Evolutionary conservation across 2,113 vertebrate genomes (phyloP), one percentile per base, ranked within the genome.

Genomic region (Tonatia bakeri): DNA sequence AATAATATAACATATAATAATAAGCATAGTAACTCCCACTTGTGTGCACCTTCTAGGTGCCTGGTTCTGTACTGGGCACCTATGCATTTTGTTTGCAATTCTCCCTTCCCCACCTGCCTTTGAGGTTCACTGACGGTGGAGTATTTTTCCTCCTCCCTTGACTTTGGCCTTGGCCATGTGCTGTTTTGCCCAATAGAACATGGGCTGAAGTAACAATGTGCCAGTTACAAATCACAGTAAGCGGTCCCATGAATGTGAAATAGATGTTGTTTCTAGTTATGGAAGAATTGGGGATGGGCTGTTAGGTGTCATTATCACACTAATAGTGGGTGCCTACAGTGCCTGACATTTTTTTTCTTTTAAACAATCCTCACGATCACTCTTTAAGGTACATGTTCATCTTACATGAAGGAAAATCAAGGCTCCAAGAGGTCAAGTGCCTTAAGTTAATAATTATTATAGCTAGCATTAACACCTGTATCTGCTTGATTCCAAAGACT

Each of bases 331-430:
- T 4, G n/a, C 13, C 36, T 26, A 20, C 3, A 4, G 2, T 28
- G 5, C 13, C 10, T 52, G 40, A 26, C 4, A 28, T 24, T 26
- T 24, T n/a, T 28, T 40, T 7, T 69, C 31, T 54, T 24, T 20
- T 56, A 20, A 91, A 50, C 11, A 38, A 20, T 1, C 45, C 47
- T 84, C 50, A 52, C 19, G 12, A 12, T 8, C n/a, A 36, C 19
- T 81, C 20, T 94, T n/a, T 47, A 38, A 83, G 52, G 13, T 31
- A 22, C 1, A 0, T 90, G 67, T 80, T 28, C 86, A 22, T 70
- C 73, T 92, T 84, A 81, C 1, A 40, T 22, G 70, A 90, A 95
- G 52, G 22, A 38, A 96, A 92, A 76, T 24, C 84, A 87, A 65
- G 28, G n/a, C 5, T 61, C 16, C 22, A 20, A 69, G 33, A 85